Evolutionary conservation across 2,888 invertebrate genomes (phyloP).

Genomic region (Doris montereyensis): DNA sequence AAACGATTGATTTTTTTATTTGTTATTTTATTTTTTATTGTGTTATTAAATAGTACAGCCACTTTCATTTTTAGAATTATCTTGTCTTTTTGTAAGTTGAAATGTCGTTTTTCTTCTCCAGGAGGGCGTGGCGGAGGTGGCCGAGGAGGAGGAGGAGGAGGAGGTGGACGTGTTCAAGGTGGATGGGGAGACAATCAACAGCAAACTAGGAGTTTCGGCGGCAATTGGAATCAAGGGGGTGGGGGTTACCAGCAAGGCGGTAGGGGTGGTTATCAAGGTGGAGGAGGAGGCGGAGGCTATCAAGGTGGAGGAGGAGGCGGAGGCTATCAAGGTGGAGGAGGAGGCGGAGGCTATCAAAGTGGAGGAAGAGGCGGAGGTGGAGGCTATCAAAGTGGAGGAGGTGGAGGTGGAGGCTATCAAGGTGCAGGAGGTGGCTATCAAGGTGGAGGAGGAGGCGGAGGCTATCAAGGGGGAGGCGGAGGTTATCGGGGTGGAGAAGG

Average conservation of each 20-base stretch:
- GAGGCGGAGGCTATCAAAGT: slow-evolving; percentile 46
- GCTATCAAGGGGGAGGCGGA: slow-evolving; percentile 47
- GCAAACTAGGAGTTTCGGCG: too few species aligned
- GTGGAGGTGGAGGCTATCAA: slow-evolving; percentile 41
- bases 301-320: slow-evolving; percentile 45
- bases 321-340: slow-evolving; percentile 44
- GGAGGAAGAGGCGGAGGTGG: slow-evolving; percentile 49
- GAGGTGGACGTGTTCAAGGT: slow-evolving; percentile 40
- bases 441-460: slow-evolving; percentile 44
- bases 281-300: slow-evolving; percentile 55
- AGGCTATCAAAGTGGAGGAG: slow-evolving; percentile 38
- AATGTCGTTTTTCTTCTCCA: slow-evolving; percentile 7
- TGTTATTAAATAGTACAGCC: too few species aligned
- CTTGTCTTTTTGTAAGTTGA: background rate
- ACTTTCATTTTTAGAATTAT: background rate
- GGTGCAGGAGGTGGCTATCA: slow-evolving; percentile 47
- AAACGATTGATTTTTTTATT: too few species aligned
- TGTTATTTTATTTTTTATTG: too few species aligned
- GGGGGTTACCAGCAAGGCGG: slow-evolving; percentile 61
- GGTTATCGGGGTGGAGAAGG: slow-evolving; percentile 44
- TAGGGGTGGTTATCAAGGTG: slow-evolving; percentile 52
- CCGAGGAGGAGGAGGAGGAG: slow-evolving; percentile 68
- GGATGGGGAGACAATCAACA: slow-evolving; percentile 47
- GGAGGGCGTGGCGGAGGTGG: slow-evolving; percentile 43
- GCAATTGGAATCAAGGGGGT: slow-evolving; percentile 61